phyloP scores from a whole-genome alignment of 35 echinoderm and acorn worm genomes.

The Amphiura filiformis region DNA sequence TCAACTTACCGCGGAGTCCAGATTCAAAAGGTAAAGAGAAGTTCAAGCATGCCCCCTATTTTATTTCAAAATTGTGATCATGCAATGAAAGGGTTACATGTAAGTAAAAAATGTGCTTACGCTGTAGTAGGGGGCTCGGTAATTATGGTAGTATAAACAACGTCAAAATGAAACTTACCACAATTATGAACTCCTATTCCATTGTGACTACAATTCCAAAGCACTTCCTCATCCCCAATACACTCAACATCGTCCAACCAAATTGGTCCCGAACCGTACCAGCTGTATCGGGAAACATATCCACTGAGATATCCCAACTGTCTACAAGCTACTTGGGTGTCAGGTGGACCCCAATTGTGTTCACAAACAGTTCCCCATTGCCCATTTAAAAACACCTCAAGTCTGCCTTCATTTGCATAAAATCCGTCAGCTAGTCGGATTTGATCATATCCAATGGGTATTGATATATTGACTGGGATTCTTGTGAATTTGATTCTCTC shows the following conservation, averaged over 20 bases:
- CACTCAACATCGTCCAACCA: constrained; percentile 2
- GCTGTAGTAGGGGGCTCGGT: too few species aligned
- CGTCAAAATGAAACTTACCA: too few species aligned
- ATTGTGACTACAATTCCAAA: neutral
- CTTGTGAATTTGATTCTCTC: neutral
- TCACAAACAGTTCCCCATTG: neutral
- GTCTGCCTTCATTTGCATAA: neutral
- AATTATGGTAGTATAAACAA: too few species aligned
- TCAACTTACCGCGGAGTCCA: too few species aligned
- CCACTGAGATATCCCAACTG: neutral
- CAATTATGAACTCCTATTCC: neutral
- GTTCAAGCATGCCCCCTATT: too few species aligned
- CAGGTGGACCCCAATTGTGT: neutral
- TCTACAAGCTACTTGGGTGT: neutral
- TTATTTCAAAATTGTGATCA: too few species aligned
- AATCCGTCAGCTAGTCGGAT: neutral
- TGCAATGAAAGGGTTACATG: too few species aligned
- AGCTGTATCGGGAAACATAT: neutral
- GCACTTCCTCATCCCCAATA: neutral
- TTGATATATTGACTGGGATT: too few species aligned
- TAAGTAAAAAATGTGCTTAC: too few species aligned
- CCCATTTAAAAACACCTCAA: neutral
- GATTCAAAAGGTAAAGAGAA: too few species aligned
- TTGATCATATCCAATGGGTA: neutral
- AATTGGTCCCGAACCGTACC: neutral